A percentile compares a stretch with the other conserved stretches of the same genome.
Conservation (phyloP, 2,888 invertebrate species). For the Tetragnatha montana region DNA sequence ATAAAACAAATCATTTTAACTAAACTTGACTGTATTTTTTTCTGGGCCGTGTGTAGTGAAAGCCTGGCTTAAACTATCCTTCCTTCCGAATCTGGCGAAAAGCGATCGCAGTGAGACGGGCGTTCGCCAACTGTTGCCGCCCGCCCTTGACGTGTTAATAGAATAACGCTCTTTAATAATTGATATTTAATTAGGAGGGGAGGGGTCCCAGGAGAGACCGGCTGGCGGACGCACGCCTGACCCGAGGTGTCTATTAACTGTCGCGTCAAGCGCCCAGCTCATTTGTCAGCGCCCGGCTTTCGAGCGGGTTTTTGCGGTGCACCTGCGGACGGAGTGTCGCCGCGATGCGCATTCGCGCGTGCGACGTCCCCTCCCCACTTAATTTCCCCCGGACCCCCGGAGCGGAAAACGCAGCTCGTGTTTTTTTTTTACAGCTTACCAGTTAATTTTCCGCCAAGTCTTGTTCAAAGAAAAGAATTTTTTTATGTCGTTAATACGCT, state of each 20-base stretch:
- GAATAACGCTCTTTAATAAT: conserved; percentile 71
- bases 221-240: conserved; percentile 68
- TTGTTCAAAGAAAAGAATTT: too few species aligned
- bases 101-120: too few species aligned
- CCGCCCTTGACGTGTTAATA: conserved; percentile 70
- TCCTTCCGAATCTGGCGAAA: too few species aligned
- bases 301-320: conserved; percentile 59
- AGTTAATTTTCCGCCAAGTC: too few species aligned
- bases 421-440: too few species aligned
- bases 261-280: conserved; percentile 70
- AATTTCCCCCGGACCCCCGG: too few species aligned
- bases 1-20: too few species aligned
- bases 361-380: not conserved
- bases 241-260: conserved; percentile 71
- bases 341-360: not conserved
- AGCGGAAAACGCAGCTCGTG: too few species aligned
- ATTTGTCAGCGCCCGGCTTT: conserved; percentile 71
- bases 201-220: conserved; percentile 62
- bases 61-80: too few species aligned
- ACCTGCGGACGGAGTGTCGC: not conserved
- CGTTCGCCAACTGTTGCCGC: conserved; percentile 68
- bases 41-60: too few species aligned
- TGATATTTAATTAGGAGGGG: conserved; percentile 70
- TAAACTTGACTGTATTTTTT: too few species aligned
- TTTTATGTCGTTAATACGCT: too few species aligned